phyloP scores from a whole-genome alignment of 2,797 vertebrate genomes.

The Semotilus atromaculatus region DNA sequence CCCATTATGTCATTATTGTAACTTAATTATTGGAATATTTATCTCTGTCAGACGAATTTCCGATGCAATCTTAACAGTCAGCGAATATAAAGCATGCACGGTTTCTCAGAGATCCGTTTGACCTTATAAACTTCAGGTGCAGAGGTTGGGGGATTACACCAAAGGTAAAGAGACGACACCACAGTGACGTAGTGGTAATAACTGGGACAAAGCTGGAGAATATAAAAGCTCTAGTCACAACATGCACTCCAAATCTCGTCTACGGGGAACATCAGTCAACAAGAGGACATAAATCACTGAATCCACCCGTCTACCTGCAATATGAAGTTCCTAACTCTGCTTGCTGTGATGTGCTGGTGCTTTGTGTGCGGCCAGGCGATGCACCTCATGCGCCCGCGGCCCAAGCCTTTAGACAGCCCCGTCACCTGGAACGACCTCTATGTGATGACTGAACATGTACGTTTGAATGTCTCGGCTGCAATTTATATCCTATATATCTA shows the following conservation, averaged over 20 bases:
- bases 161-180: conserved; percentile 35
- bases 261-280: conserved; percentile 28
- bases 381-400: conserved; percentile 29
- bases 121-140: conserved; percentile 51
- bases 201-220: conserved; percentile 57
- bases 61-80: conserved; percentile 37
- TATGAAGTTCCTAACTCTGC: conserved; percentile 52
- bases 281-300: background rate
- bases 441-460: conserved; percentile 58
- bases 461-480: conserved; percentile 13
- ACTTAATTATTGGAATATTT: conserved; percentile 3
- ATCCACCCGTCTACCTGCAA: background rate
- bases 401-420: conserved; percentile 58
- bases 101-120: conserved; percentile 28
- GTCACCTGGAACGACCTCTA: conserved; percentile 59
- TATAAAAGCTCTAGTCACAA: conserved; percentile 61
- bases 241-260: conserved; percentile 30
- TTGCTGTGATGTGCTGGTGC: conserved; percentile 48
- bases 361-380: background rate
- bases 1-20: background rate
- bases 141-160: conserved; percentile 24
- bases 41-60: conserved; percentile 34
- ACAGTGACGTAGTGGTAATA: conserved; percentile 58
- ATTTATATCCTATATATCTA: too few species aligned
- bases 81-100: conserved; percentile 3